Percentiles rank a stretch among this genome's conserved stretches.
Evolutionary conservation across 2,888 invertebrate species (phyloP).

Genomic region (Spilosoma lubricipeda): DNA sequence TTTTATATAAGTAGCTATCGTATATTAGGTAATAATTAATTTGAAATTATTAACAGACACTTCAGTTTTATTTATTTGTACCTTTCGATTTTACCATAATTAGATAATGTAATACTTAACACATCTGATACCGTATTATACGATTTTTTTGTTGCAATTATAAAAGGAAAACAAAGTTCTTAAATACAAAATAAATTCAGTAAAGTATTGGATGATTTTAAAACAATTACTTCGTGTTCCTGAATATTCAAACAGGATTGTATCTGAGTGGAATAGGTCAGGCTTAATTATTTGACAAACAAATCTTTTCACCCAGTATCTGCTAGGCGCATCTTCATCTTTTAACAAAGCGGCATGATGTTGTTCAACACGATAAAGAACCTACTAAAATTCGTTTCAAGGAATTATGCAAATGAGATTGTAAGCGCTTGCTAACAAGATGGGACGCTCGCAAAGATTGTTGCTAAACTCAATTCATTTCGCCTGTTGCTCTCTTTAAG

Average conservation of each 20-base stretch:
- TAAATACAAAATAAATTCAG: slow-evolving; percentile 14
- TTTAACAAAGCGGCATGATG: slow-evolving; percentile 67
- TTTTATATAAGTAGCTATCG: too few relatives aligned
- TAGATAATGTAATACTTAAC: too few relatives aligned
- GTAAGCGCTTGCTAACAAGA: slow-evolving; percentile 76
- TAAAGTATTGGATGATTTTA: slow-evolving; percentile 18
- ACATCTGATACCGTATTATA: too few relatives aligned
- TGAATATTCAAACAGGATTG: slow-evolving; percentile 33
- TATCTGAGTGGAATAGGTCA: slow-evolving; percentile 35
- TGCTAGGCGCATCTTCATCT: slow-evolving; percentile 49
- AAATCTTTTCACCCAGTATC: slow-evolving; percentile 56
- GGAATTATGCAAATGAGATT: slow-evolving; percentile 81
- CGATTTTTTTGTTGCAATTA: neutral
- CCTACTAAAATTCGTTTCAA: slow-evolving; percentile 77
- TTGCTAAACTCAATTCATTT: slow-evolving; percentile 74
- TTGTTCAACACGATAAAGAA: slow-evolving; percentile 76
- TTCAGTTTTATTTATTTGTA: too few relatives aligned
- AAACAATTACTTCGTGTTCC: slow-evolving; percentile 28
- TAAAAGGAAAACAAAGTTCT: neutral
- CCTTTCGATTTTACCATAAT: too few relatives aligned
- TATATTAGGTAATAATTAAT: too few relatives aligned
- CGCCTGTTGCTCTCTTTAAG: slow-evolving; percentile 69
- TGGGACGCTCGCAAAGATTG: slow-evolving; percentile 74
- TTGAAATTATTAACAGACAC: too few relatives aligned
- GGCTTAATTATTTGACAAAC: slow-evolving; percentile 58